These are phyloP conservation scores for Cephus pygmeus DNA, from an alignment of 2,888 invertebrate genomes.

Conservation along the genomic window DNA sequence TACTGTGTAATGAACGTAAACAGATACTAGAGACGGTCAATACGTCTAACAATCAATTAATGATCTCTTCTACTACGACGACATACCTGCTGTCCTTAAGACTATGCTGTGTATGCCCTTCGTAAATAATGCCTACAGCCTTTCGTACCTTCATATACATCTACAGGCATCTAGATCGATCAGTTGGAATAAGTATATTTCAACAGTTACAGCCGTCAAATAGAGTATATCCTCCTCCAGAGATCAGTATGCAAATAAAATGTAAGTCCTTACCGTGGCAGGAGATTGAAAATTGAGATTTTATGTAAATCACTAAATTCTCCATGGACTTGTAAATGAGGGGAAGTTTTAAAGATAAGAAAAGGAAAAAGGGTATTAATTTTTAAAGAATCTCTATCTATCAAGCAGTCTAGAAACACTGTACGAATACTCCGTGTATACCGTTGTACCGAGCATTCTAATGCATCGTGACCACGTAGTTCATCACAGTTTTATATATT, in stretches of 20 bases:
- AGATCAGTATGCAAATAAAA: background rate
- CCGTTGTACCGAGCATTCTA: background rate
- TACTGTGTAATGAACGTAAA: background rate
- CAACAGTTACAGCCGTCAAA: background rate
- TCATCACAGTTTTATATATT: background rate
- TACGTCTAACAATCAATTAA: background rate
- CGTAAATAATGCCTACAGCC: no score
- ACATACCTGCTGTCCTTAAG: background rate
- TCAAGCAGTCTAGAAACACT: no score
- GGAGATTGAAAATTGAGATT: background rate
- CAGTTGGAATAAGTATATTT: background rate
- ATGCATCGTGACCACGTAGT: background rate
- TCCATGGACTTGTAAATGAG: background rate
- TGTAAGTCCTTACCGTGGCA: background rate
- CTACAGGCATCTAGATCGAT: background rate
- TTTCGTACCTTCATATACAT: background rate
- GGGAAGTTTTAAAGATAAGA: background rate
- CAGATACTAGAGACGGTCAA: background rate
- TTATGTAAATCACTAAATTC: background rate
- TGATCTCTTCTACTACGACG: background rate
- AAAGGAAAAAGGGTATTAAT: background rate
- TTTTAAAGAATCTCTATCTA: background rate
- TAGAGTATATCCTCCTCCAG: background rate
- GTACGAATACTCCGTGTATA: background rate
- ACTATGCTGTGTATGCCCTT: no score